Evolutionary conservation across 2,888 invertebrate genomes (phyloP), one percentile per base, ranked within the genome.

Genomic region (Drosophila borborema): DNA sequence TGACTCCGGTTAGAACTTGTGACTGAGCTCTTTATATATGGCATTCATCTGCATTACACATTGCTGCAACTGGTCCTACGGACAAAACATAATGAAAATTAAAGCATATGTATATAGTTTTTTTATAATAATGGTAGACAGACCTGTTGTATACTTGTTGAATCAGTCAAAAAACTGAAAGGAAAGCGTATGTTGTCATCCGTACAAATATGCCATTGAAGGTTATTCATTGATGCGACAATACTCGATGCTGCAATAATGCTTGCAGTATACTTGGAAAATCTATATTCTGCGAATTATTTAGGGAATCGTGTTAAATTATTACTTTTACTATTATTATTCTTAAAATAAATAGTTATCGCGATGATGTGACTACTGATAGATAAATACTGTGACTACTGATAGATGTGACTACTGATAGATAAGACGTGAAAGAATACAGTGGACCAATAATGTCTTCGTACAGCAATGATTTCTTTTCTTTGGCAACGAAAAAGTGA

Each of bases 211-310:
- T 94, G 94, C 95, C 95, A 95, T 80, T 95, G 95, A 63, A 98
- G 94, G 23, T 97, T 98, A 82, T 96, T 95, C 64, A 98, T 95
- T 45, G 98, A 97, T 51, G 98, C 97, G 8, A 97, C 97, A 83
- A 98, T 95, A 91, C 97, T 96, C 74, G 98, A 97, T 23, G 97
- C 96, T 45, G 98, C 98, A 81, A 98, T 96, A 93, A 97, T 97
- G 92, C 98, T 98, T 63, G 98, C 97, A 53, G 97, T 96, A 93
- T 97, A 97, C 94, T 96, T 95, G 80, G 96, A 96, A 93, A 98
- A 98, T 91, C 96, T 96, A 94, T 97, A 97, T 94, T 98, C 98
- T 98, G 95, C n/a, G 94, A 94, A 82, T 60, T 64, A 60, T 68
- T 58, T 53, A 60, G 56, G 48, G 23, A 51, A 69, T 78, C 9